Base-by-base conservation (phyloP, 2,888 invertebrate species). In the Mimachlamys varia region DNA sequence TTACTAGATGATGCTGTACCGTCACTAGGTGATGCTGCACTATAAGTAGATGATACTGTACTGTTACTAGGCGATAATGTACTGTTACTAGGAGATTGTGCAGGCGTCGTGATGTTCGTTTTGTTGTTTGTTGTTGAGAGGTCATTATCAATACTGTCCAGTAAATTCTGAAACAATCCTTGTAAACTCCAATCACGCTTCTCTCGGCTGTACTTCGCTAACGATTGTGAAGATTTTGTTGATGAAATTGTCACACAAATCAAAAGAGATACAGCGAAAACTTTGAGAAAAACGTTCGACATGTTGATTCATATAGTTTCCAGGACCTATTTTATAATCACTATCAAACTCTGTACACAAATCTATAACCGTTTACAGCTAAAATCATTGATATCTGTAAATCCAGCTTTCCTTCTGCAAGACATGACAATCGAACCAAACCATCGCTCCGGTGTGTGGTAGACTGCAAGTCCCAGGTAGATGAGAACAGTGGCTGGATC, bases 141-240 rank as follows among this genome's bases (percentile, higher is more conserved):
- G 33, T 76, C 76, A 27, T 22, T 22, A 76, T 76, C 76, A 76
- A 76, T 76, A 33, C 76, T 76, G 33, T 76, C 76, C 33, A 33
- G 27, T 76, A 76, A 10, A 33, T 76, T 76, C 33, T 76, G 76
- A 76, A 76, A 22, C 76, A 76, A 10, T 27, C 76, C 62, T 62
- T 76, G 22, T 33, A 76, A 76, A 33, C 76, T 76, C 62, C 62
- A 62, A 62, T n/a, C 62, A 62, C 62, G 62, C 62, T 22, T 62
- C 22, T 62, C 7, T 22, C 62, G 62, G 17, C 22, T 62, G 22
- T 62, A 44, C 44, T 44, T 44, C 44, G 44, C 62, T 7, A 62
- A 22, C 0, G 22, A 62, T 62, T 27, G 3, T 33, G 33, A 76
- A 12, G 76, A 76, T 1, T 27, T 76, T 76, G 76, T 33, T 10